Evolutionary conservation across 2,888 invertebrate species (phyloP).

Genomic region (Lordiphosa andalusiaca): DNA sequence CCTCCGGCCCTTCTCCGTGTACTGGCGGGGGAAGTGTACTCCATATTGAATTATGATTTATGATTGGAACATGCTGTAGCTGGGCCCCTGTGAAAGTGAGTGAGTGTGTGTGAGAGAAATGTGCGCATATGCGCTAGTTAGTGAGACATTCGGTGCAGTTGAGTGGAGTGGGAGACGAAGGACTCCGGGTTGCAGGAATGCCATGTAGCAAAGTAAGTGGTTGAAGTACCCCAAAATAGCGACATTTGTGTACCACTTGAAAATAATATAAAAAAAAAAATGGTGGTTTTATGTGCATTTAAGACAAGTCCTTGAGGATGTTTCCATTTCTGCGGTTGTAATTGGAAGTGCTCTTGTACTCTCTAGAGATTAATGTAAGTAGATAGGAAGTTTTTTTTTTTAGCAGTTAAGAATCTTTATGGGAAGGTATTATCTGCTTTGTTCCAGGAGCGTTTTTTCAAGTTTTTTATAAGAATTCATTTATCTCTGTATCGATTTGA

Average conservation of each 20-base stretch:
- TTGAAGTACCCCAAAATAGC: slow-evolving; percentile 62
- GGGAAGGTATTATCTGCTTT: too few relatives aligned
- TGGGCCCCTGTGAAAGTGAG: slow-evolving; percentile 43
- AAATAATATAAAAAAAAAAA: slow-evolving; percentile 32
- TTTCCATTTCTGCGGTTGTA: slow-evolving; percentile 20
- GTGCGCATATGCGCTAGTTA: slow-evolving; percentile 72
- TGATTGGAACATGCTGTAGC: slow-evolving; percentile 65
- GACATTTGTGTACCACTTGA: slow-evolving; percentile 52
- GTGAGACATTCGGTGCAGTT: slow-evolving; percentile 52
- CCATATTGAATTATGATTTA: slow-evolving; percentile 76
- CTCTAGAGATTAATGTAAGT: neutral
- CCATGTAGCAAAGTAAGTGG: slow-evolving; percentile 35
- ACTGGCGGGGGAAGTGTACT: slow-evolving; percentile 45
- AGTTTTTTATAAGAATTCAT: too few relatives aligned
- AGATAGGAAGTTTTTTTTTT: neutral
- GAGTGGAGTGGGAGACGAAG: slow-evolving; percentile 20
- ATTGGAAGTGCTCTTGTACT: neutral
- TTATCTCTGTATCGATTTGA: too few relatives aligned
- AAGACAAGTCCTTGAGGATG: slow-evolving; percentile 43
- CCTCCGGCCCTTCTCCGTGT: slow-evolving; percentile 1
- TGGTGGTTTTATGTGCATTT: slow-evolving; percentile 45
- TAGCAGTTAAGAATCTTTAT: neutral
- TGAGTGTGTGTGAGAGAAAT: slow-evolving; percentile 45
- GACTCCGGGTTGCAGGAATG: neutral
- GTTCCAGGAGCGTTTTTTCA: too few relatives aligned